Evolutionary conservation across 2,888 invertebrate species (phyloP), one percentile per base, ranked within the genome.

Genomic region (Leptopterna dolabrata): DNA sequence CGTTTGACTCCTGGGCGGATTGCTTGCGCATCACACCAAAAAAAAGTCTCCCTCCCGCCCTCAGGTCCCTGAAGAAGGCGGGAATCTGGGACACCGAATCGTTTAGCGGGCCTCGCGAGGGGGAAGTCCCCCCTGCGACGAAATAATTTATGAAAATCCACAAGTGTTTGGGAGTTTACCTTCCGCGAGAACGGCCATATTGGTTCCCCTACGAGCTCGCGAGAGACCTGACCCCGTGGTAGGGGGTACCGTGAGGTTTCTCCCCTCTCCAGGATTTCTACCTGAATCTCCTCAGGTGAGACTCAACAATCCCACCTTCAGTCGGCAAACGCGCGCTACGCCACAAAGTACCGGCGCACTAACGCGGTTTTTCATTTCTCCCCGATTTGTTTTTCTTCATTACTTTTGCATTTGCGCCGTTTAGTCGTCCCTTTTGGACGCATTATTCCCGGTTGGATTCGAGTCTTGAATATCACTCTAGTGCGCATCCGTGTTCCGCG

Each of bases 131-230:
- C 55, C 43, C 43, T 55, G 13, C 63, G 63, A 63, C 24, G 63
- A 63, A 63, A 63, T 63, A 63, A 63, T 24, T 63, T 63, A 63
- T 63, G 63, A 63, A 63, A 63, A 63, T 63, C 63, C 63, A 24
- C 63, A 63, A 63, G 63, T 63, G 63, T 63, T 63, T 24, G 24
- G 63, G 63, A 63, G 63, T 63, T 36, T 24, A 63, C 63, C 63
- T 63, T 63, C 63, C 63, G 63, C 63, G 63, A 63, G 63, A 19
- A 24, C 63, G 63, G 63, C 63, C 63, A 63, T 63, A 63, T 63
- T 63, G 63, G 63, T 63, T 63, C 13, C 24, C n/a, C 19, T 24
- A 63, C 24, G 63, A 63, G 19, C 24, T 63, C 24, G 24, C 63
- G 63, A 24, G 24, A 9, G 19, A 24, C 24, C 24, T 7, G 55